Conservation (phyloP, 2,113 vertebrate species). For the Otus sunia region DNA sequence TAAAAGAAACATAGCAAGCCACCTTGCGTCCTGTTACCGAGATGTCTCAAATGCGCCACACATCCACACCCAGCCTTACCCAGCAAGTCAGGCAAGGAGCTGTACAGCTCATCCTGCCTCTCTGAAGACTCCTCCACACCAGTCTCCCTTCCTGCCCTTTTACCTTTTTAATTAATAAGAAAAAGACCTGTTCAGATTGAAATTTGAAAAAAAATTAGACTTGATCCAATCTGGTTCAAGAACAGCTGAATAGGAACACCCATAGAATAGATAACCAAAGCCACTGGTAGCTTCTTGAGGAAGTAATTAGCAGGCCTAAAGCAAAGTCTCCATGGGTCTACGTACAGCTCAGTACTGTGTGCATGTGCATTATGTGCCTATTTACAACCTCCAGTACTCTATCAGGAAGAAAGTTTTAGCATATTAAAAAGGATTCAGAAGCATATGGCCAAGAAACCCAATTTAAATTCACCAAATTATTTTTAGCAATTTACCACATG, state of each 20-base stretch:
- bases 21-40: background rate
- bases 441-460: background rate
- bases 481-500: background rate
- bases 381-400: background rate
- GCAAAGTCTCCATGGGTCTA: background rate
- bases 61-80: background rate
- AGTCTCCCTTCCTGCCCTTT: background rate
- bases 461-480: background rate
- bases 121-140: background rate
- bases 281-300: background rate
- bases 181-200: background rate
- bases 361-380: background rate
- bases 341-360: background rate
- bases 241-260: background rate
- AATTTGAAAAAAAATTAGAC: background rate
- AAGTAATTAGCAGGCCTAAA: background rate
- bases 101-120: background rate
- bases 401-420: background rate
- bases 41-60: rapidly evolving
- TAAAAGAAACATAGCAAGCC: background rate
- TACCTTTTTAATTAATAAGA: background rate
- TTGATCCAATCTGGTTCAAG: background rate
- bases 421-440: background rate
- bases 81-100: background rate
- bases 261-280: rapidly evolving